phyloP scores from a whole-genome alignment of 30 jellyfish, hydroid and myxozoan species.

The Chrysaora quinquecirrha region DNA sequence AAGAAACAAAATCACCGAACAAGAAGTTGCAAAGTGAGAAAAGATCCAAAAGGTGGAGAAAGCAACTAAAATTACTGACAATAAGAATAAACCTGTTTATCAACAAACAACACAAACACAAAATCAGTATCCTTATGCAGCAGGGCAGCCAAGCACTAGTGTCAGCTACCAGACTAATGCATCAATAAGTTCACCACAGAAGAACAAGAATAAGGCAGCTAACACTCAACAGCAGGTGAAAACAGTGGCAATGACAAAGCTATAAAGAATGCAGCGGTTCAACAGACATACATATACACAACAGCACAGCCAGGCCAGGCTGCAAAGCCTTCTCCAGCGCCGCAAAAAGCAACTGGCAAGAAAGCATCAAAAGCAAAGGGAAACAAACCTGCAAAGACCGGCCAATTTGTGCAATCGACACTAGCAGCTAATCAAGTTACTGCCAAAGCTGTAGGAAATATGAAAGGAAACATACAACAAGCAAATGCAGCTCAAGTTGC shows the following conservation, averaged over 20 bases:
- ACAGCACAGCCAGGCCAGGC: background rate
- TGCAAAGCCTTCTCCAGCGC: background rate
- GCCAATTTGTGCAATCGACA: background rate
- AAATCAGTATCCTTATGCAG: constrained; percentile 12
- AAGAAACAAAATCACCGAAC: no score
- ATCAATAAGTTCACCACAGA: background rate
- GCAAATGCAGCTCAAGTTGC: constrained; percentile 1
- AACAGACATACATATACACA: constrained; percentile 11
- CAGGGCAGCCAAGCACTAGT: background rate
- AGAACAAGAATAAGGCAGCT: background rate
- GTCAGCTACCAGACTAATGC: background rate
- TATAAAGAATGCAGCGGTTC: constrained; percentile 8
- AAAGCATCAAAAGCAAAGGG: constrained; percentile 23
- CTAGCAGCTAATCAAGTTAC: background rate
- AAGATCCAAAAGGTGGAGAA: no score
- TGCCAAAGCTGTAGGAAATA: background rate
- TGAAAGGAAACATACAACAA: background rate
- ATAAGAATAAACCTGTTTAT: background rate
- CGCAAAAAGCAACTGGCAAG: constrained; percentile 1
- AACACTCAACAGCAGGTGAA: background rate
- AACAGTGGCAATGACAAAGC: constrained; percentile 9
- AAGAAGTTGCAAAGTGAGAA: no score
- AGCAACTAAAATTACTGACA: constrained; percentile 6
- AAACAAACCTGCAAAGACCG: constrained; percentile 22
- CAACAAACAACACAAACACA: constrained; percentile 15